Conservation (phyloP, 2,113 vertebrate genomes). For the Albula glossodonta region DNA sequence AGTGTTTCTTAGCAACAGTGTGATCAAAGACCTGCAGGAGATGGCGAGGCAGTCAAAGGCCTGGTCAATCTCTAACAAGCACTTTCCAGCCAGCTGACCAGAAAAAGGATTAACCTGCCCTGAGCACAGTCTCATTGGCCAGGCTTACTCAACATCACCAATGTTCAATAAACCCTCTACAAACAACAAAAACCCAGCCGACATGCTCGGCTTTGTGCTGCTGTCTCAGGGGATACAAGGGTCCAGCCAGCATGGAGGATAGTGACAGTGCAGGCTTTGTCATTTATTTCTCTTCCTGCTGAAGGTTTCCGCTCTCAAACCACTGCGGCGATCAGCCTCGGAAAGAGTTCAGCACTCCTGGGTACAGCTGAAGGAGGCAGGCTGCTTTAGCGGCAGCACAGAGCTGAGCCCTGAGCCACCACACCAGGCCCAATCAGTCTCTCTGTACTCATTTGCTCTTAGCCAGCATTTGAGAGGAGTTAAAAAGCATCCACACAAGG, state of each 20-base stretch:
- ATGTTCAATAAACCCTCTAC: background rate
- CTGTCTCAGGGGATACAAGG: background rate
- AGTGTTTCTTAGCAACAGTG: background rate
- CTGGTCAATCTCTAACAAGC: slow-evolving; percentile 1
- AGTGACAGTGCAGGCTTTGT: background rate
- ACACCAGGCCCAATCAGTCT: background rate
- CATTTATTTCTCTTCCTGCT: background rate
- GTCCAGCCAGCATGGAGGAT: background rate
- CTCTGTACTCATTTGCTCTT: background rate
- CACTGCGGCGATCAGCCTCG: background rate
- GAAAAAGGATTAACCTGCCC: background rate
- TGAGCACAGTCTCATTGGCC: background rate
- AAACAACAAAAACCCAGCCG: background rate
- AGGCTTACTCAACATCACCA: background rate
- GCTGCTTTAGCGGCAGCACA: background rate
- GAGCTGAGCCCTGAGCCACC: background rate
- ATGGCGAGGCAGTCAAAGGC: background rate
- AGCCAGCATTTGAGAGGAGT: background rate
- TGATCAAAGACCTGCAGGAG: background rate
- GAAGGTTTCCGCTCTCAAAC: background rate
- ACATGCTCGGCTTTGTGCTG: background rate
- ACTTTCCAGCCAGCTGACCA: background rate
- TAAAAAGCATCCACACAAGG: slow-evolving; percentile 17
- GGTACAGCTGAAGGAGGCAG: background rate
- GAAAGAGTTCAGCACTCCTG: background rate